These are phyloP conservation scores for Oncorhynchus clarkii DNA, from an alignment of 2,113 vertebrate species.

Conservation along the genomic window DNA sequence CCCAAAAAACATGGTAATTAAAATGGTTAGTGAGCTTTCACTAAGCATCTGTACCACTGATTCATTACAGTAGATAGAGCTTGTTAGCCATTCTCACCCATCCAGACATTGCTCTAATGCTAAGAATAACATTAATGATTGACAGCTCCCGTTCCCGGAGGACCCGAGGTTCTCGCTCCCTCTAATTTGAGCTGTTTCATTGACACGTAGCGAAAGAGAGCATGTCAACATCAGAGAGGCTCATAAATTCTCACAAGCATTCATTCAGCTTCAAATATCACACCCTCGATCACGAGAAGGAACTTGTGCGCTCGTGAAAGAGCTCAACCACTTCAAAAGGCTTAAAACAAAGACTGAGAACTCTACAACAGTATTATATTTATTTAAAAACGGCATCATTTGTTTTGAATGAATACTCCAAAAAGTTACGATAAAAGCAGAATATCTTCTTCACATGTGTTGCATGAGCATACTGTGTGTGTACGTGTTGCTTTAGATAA, in stretches of 20 bases:
- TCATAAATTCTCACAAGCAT: conserved; percentile 48
- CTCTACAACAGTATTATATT: no score
- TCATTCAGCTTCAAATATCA: conserved; percentile 17
- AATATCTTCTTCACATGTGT: background rate
- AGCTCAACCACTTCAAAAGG: no score
- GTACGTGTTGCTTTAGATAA: background rate
- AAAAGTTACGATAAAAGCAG: no score
- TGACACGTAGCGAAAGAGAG: conserved; percentile 47
- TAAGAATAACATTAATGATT: conserved; percentile 64
- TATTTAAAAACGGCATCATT: background rate
- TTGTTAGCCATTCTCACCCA: conserved; percentile 33
- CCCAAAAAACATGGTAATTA: no score
- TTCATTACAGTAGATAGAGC: conserved; percentile 51
- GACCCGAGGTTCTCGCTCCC: conserved; percentile 44
- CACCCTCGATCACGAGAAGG: conserved; percentile 23
- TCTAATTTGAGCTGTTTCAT: conserved; percentile 62
- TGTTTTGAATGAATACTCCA: no score
- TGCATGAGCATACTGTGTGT: conserved; percentile 3
- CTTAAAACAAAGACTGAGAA: no score
- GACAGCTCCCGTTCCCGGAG: conserved; percentile 56
- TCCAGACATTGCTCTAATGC: conserved; percentile 18
- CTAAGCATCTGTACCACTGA: conserved; percentile 33
- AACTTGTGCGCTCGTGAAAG: conserved; percentile 14
- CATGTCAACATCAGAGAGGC: conserved; percentile 45
- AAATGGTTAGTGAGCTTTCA: background rate